Base-by-base conservation (phyloP, 2,797 vertebrate genomes). In the Pteropus rufus region DNA sequence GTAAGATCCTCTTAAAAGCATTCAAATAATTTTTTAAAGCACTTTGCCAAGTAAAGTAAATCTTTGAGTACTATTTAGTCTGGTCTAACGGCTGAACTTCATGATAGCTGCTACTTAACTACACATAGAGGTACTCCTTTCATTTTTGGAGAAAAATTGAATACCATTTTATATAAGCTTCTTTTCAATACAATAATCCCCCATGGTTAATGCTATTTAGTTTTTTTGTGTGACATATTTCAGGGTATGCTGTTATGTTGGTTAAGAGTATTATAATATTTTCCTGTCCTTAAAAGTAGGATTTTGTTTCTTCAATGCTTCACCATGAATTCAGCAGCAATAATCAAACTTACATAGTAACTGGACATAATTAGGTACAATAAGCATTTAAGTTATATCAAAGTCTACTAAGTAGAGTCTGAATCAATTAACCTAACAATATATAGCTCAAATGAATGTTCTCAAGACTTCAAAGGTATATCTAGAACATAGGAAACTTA, bases 151-250 rank as follows among this genome's bases (percentile, higher is more conserved):
- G 44, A 84, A 94, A 84, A 89, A 41, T 15, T 21, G 8, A 89
- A 10, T 76, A 85, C 60, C 5, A n/a, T 91, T 83, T 92, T 64
- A 69, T 36, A 26, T 88, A 41, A 46, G 69, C 56, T 76, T 91
- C 31, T 65, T 41, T 79, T 44, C 52, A 83, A 41, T 14, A 26
- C 14, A 41, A 5, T 92, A 75, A 62, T 79, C 31, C 29, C 82
- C 18, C 64, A 52, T 85, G 64, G 21, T 92, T 52, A 89, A 44
- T 56, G 34, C 58, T 52, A 26, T 56, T 91, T 77, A 46, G 3
- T 58, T 93, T 94, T 93, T 93, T 70, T 62, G 70, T 89, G 46
- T 87, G 72, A 79, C 14, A 39, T 16, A 73, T 87, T 94, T 91
- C 52, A 84, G 62, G 23, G 15, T 85, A 88, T 54, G 4, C 39